phyloP scores from a whole-genome alignment of 2,888 invertebrate genomes.

The Cryptosula pallasiana region DNA sequence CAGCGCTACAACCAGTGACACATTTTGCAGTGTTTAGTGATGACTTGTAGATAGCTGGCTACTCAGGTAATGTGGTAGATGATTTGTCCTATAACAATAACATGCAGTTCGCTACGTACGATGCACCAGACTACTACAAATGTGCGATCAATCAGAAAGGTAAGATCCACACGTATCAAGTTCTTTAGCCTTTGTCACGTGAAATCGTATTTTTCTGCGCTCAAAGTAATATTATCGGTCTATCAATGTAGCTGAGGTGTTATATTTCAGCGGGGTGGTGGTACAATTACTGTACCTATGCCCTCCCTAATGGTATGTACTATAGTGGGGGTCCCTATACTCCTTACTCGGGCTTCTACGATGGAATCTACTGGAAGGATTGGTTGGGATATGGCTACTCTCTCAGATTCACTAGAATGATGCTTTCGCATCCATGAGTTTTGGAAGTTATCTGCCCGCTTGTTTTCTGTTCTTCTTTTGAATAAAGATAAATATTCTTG shows the following conservation, averaged over 20 bases:
- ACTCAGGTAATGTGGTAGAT: slow-evolving; percentile 32
- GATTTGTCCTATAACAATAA: slow-evolving; percentile 36
- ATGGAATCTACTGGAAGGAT: slow-evolving; percentile 43
- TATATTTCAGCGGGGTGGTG: slow-evolving; percentile 40
- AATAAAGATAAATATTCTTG: too few species aligned
- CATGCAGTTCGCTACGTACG: slow-evolving; percentile 26
- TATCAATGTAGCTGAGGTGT: too few species aligned
- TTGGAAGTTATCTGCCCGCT: too few species aligned
- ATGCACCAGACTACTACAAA: slow-evolving; percentile 32
- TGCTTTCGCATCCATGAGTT: slow-evolving; percentile 3
- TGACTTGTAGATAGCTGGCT: slow-evolving; percentile 30
- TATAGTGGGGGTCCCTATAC: slow-evolving; percentile 36
- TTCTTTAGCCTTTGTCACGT: too few species aligned
- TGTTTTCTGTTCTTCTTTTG: too few species aligned
- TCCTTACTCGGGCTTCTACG: slow-evolving; percentile 33
- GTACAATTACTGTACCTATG: slow-evolving; percentile 39
- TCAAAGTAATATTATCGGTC: too few species aligned
- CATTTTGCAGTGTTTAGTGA: too few species aligned
- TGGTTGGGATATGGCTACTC: slow-evolving; percentile 40
- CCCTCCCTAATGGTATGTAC: slow-evolving; percentile 39
- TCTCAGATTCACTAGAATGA: slow-evolving; percentile 35
- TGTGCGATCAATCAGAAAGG: slow-evolving; percentile 36
- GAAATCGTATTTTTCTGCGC: too few species aligned
- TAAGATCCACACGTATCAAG: too few species aligned
- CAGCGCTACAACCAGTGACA: too few species aligned